Evolutionary conservation across 1,140 invertebrate genomes (phyloP), one percentile per base, ranked within the genome.

Genomic region (Sminthurinus signatus): DNA sequence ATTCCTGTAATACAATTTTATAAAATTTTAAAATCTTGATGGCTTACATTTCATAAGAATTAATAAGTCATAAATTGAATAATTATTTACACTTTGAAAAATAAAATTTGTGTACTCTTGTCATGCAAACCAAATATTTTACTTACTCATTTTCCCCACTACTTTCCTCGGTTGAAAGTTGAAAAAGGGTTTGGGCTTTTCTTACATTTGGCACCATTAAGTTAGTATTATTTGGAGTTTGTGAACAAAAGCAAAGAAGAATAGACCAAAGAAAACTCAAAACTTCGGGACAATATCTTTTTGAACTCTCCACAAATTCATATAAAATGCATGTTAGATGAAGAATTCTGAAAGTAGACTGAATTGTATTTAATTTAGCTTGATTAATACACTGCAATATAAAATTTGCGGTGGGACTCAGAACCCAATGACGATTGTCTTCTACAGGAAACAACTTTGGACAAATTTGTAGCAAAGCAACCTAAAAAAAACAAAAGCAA

Each of bases 191-290:
- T 15, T 42, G 28, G 4, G 54, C 54, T 44, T 59, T 44, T 27
- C 42, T 10, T 27, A 44, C 56, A 17, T 44, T 44, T 28, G 56
- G 56, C 8, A 44, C 25, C n/a, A 46, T 59, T 2, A 44, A 39
- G 19, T 59, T 59, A 4, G 17, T 25, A 50, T n/a, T 50, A 5
- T 21, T 15, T 4, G 46, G 21, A 46, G 2, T 60, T 31, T 2
- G 14, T 29, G 27, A 10, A 28, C 28, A 50, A 25, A 39, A 62
- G 36, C 60, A 54, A 4, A 54, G 51, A 1, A 62, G 21, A 32
- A 62, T 52, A 2, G 60, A 62, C 29, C 23, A 54, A n/a, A 62
- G 39, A 27, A 62, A 54, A n/a, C 14, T 19, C 2, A 62, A 3
- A 14, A 52, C 31, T 62, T 62, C 60, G 1, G 60, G 60, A 17